Evolutionary conservation across 2,113 vertebrate species (phyloP).

Genomic region (Oplegnathus fasciatus): DNA sequence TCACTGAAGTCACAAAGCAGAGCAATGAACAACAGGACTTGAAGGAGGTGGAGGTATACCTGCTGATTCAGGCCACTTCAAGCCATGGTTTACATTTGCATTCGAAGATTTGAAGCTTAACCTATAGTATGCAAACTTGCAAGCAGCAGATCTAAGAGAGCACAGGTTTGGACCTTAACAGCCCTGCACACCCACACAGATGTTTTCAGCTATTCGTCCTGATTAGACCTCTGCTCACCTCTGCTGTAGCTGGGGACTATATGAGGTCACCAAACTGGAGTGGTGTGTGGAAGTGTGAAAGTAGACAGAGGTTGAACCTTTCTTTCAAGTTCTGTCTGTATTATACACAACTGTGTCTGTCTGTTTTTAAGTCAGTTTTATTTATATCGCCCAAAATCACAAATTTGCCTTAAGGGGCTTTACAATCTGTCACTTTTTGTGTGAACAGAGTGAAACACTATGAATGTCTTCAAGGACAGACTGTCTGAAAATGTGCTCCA

Average conservation of each 20-base stretch:
- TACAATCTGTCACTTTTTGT: no score
- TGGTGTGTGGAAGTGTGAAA: no score
- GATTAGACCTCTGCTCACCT: neutral
- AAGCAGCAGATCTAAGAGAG: neutral
- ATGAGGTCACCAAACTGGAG: neutral
- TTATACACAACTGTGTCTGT: no score
- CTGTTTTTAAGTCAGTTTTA: no score
- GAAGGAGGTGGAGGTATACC: conserved; percentile 86
- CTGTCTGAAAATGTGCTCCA: no score
- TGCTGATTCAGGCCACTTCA: neutral
- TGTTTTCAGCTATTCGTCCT: neutral
- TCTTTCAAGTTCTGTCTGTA: no score
- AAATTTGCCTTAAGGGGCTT: no score
- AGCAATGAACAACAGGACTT: conserved; percentile 79
- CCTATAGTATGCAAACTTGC: neutral
- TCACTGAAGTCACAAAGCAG: conserved; percentile 49
- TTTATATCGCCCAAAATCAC: no score
- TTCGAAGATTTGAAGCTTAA: neutral
- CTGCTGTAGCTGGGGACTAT: neutral
- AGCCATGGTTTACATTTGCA: neutral
- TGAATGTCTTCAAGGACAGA: no score
- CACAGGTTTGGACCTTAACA: neutral
- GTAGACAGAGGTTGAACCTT: no score
- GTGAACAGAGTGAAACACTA: no score
- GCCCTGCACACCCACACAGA: neutral